Evolutionary conservation across 2,797 vertebrate genomes (phyloP).

Genomic region (Sebastolobus altivelis): DNA sequence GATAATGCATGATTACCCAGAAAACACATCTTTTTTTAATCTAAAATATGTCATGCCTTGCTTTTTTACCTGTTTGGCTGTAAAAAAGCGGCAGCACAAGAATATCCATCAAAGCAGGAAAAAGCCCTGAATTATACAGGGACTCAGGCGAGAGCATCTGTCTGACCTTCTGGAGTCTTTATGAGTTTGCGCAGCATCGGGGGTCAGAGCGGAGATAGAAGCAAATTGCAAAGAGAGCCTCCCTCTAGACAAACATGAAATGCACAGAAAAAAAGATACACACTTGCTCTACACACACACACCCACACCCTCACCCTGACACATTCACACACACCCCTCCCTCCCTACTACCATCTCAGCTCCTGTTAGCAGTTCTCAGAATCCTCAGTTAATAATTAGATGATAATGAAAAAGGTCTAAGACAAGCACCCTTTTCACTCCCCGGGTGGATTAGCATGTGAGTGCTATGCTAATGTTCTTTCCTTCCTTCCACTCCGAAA

Average conservation of each 20-base stretch:
- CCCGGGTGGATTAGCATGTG: constrained; percentile 79
- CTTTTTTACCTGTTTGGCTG: constrained; percentile 29
- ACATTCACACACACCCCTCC: constrained; percentile 20
- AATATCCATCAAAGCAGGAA: constrained; percentile 55
- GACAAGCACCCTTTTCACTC: constrained; percentile 76
- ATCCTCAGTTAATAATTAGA: constrained; percentile 85
- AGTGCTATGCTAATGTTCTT: constrained; percentile 81
- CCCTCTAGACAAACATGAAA: constrained; percentile 70
- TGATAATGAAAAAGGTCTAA: constrained; percentile 83
- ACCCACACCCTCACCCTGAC: constrained; percentile 27
- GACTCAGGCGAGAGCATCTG: constrained; percentile 56
- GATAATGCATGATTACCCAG: constrained; percentile 13
- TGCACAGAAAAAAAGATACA: constrained; percentile 37
- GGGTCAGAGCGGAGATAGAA: constrained; percentile 64
- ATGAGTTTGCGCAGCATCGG: constrained; percentile 65
- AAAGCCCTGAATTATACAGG: constrained; percentile 68
- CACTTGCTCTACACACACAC: constrained; percentile 32
- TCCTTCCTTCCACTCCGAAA: constrained; percentile 62
- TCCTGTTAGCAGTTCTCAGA: constrained; percentile 74
- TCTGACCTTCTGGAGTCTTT: constrained; percentile 73
- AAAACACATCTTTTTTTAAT: background rate
- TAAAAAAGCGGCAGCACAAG: constrained; percentile 29
- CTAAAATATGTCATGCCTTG: constrained; percentile 10
- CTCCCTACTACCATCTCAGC: constrained; percentile 43
- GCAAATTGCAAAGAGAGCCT: constrained; percentile 68